Percentiles rank a stretch among this genome's conserved stretches.
phyloP scores from a whole-genome alignment of 2,113 vertebrate genomes.

The Cheilinus undulatus region DNA sequence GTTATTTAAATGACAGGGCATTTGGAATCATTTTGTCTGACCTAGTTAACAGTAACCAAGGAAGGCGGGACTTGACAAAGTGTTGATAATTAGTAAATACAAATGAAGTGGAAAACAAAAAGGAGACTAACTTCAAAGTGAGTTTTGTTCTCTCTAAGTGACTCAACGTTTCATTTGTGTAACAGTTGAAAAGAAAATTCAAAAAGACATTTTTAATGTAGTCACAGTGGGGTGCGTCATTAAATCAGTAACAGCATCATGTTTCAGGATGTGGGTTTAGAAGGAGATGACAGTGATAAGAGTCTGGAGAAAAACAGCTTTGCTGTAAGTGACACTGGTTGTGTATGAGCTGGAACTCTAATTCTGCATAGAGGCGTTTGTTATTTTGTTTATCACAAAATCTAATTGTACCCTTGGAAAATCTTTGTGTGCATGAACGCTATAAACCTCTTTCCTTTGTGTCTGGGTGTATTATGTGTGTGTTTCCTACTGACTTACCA shows the following conservation, averaged over 20 bases:
- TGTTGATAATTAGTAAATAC: too few relatives aligned
- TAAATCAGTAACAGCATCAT: neutral
- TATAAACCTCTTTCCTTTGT: neutral
- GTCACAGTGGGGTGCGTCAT: neutral
- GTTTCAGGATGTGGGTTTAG: constrained; percentile 60
- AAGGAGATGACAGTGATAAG: constrained; percentile 34
- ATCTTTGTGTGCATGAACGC: neutral
- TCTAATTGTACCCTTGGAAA: neutral
- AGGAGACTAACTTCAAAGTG: too few relatives aligned
- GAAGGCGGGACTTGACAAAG: too few relatives aligned
- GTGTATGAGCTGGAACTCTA: neutral
- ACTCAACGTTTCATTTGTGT: constrained; percentile 6
- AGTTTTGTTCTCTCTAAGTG: too few relatives aligned
- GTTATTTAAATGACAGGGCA: too few relatives aligned
- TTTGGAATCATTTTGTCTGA: too few relatives aligned
- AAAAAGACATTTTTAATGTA: neutral
- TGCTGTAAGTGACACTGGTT: neutral
- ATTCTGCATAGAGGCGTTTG: neutral
- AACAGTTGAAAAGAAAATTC: constrained; percentile 3
- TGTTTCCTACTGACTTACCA: constrained; percentile 78
- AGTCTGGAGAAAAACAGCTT: constrained; percentile 37
- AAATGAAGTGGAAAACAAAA: too few relatives aligned
- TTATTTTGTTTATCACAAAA: neutral
- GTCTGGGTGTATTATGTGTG: neutral
- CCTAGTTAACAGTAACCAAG: too few relatives aligned